Percentiles rank a stretch among this genome's conserved stretches.
phyloP scores from a whole-genome alignment of 2,888 invertebrate species.

The Cephus spinipes region DNA sequence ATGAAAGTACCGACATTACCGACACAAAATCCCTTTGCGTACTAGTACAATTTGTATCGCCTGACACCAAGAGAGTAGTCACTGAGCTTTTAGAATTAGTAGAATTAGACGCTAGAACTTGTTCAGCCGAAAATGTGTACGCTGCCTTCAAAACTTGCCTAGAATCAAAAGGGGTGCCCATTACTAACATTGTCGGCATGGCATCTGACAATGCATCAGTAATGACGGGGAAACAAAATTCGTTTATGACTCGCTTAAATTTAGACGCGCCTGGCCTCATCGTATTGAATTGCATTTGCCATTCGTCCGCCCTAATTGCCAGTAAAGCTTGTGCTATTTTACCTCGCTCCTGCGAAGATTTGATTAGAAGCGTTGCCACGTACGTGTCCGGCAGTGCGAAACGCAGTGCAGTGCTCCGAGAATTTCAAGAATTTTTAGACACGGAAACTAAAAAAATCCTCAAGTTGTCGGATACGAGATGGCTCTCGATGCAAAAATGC shows the following conservation, averaged over 20 bases:
- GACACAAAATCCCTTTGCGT: constrained; percentile 12
- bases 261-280: constrained; percentile 22
- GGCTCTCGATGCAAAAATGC: constrained; percentile 30
- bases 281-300: constrained; percentile 33
- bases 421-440: too few species aligned
- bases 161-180: constrained; percentile 9
- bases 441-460: too few species aligned
- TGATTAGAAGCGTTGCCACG: too few species aligned
- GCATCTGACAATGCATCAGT: constrained; percentile 33
- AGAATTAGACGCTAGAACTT: constrained; percentile 18
- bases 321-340: constrained; percentile 31
- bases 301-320: constrained; percentile 31
- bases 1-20: not conserved
- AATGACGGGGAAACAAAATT: constrained; percentile 35
- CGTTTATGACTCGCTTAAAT: constrained; percentile 27
- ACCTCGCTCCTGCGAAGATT: constrained; percentile 29
- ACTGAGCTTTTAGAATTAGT: constrained; percentile 17
- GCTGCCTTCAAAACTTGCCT: constrained; percentile 6
- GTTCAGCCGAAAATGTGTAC: constrained; percentile 15
- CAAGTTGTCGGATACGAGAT: constrained; percentile 19
- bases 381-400: too few species aligned
- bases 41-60: constrained; percentile 8
- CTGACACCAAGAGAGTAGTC: constrained; percentile 11
- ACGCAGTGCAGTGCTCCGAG: too few species aligned
- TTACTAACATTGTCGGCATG: constrained; percentile 16